Percentiles rank a stretch among this genome's conserved stretches.
Evolutionary conservation across 2,888 invertebrate species (phyloP).

Genomic region (Tanypteryx hageni): DNA sequence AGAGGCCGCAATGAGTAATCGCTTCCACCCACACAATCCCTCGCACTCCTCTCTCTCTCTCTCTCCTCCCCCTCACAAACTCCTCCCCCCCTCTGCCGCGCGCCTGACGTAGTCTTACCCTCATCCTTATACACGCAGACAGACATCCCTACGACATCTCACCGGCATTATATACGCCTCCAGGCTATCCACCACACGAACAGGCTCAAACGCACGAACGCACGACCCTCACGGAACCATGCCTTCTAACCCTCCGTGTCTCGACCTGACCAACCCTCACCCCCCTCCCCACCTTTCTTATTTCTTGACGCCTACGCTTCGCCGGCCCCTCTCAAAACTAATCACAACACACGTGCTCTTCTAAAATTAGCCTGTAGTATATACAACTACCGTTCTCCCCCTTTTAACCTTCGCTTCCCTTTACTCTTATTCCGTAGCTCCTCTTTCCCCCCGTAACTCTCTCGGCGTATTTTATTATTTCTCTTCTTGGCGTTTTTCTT

Average conservation of each 20-base stretch:
- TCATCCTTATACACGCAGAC: neutral
- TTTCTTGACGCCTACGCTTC: neutral
- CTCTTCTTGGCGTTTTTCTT: too few relatives aligned
- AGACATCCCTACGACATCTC: neutral
- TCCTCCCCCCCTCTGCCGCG: neutral
- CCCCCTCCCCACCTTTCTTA: neutral
- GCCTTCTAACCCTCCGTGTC: neutral
- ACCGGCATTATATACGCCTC: neutral
- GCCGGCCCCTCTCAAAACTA: neutral
- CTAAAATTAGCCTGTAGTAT: conserved; percentile 16
- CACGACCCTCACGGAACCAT: neutral
- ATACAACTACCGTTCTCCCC: neutral
- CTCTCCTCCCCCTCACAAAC: too few relatives aligned
- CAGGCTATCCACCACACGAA: neutral
- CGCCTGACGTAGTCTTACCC: neutral
- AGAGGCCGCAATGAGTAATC: conserved; percentile 37
- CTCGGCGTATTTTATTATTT: neutral
- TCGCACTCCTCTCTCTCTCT: neutral
- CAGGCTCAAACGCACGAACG: neutral
- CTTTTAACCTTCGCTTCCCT: conserved; percentile 10
- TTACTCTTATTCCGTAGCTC: neutral
- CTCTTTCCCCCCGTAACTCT: too few relatives aligned
- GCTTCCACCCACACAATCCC: neutral
- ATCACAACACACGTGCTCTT: conserved; percentile 31
- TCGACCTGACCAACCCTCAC: neutral